These are phyloP conservation scores for Nycticorax nycticorax DNA, from an alignment of 2,113 vertebrate genomes.

Conservation along the genomic window DNA sequence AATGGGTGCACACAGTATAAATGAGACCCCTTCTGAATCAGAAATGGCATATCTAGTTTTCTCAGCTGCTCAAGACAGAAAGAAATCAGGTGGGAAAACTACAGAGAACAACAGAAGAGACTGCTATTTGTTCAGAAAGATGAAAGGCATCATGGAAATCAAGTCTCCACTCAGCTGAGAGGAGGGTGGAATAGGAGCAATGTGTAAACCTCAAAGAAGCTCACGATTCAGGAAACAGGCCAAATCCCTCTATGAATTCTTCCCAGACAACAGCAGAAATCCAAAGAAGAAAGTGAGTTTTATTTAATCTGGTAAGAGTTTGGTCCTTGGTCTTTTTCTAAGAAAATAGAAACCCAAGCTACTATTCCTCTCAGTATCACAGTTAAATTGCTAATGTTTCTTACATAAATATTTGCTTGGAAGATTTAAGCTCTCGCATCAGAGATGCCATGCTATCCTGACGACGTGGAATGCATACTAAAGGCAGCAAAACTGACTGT, in stretches of 20 bases:
- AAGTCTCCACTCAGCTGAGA: neutral
- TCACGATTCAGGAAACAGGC: slow-evolving; percentile 11
- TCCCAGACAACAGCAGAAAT: slow-evolving; percentile 21
- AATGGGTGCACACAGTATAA: neutral
- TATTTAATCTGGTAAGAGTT: neutral
- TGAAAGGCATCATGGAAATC: slow-evolving; percentile 45
- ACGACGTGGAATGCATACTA: neutral
- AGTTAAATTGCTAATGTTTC: slow-evolving; percentile 3
- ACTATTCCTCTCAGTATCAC: neutral
- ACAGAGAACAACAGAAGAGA: slow-evolving; percentile 23
- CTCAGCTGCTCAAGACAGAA: neutral
- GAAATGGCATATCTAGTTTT: slow-evolving; percentile 12
- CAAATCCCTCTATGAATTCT: slow-evolving; percentile 28
- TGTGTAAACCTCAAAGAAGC: slow-evolving; percentile 5
- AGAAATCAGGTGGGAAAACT: slow-evolving; percentile 42
- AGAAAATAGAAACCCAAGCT: neutral
- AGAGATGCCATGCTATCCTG: neutral
- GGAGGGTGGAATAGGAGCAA: neutral
- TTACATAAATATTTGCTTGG: slow-evolving; percentile 21
- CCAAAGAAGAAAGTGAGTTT: neutral
- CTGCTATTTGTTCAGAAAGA: slow-evolving; percentile 40
- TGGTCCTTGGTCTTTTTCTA: neutral
- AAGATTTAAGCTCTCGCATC: neutral
- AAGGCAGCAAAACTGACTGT: neutral
- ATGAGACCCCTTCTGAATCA: slow-evolving; percentile 20